Conservation (phyloP, 2,888 invertebrate genomes). For the Leucoptera coffeella region DNA sequence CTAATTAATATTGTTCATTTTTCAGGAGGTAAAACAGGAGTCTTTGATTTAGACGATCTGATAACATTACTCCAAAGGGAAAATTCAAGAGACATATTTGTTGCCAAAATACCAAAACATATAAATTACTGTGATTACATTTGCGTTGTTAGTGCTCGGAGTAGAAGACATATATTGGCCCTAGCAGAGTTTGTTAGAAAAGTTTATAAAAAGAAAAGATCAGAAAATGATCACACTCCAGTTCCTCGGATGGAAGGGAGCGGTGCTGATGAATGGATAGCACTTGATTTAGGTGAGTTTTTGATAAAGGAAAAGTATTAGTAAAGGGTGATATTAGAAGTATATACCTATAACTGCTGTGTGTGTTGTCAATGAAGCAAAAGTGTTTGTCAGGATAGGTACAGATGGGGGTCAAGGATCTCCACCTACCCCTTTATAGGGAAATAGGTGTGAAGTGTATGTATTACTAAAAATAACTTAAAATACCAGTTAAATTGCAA, state of each 20-base stretch:
- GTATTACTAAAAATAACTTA: too few species aligned
- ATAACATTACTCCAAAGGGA: slow-evolving; percentile 70
- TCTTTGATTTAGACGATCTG: slow-evolving; percentile 84
- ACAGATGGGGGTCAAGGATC: too few species aligned
- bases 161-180: slow-evolving; percentile 67
- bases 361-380: too few species aligned
- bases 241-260: slow-evolving; percentile 75
- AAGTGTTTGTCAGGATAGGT: too few species aligned
- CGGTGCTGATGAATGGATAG: slow-evolving; percentile 76
- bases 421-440: too few species aligned
- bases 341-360: too few species aligned
- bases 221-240: slow-evolving; percentile 46
- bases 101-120: slow-evolving; percentile 66
- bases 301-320: neutral
- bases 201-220: slow-evolving; percentile 68
- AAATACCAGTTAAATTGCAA: too few species aligned
- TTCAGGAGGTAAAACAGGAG: slow-evolving; percentile 76
- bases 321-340: too few species aligned
- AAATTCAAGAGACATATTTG: slow-evolving; percentile 75
- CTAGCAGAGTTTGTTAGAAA: slow-evolving; percentile 69
- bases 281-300: slow-evolving; percentile 77
- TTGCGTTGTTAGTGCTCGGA: slow-evolving; percentile 71
- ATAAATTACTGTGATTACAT: slow-evolving; percentile 80
- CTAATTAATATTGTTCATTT: too few species aligned
- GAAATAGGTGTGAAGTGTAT: too few species aligned